Conservation (phyloP, 1,140 invertebrate genomes). For the Trinorchestia longiramus region DNA sequence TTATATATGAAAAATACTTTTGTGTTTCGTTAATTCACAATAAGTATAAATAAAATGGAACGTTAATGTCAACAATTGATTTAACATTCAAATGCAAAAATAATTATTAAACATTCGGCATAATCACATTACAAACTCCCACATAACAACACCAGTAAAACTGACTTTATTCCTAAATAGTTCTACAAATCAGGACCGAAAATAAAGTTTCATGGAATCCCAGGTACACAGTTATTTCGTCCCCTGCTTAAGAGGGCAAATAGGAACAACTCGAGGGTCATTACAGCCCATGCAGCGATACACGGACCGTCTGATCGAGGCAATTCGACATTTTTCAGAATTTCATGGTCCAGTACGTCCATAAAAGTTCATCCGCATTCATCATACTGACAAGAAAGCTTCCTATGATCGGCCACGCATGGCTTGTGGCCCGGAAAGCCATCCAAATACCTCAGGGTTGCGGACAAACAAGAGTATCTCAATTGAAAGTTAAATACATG, state of each 20-base stretch:
- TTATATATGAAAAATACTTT: no score
- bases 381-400: not conserved
- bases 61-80: no score
- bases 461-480: not conserved
- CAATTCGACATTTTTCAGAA: not conserved
- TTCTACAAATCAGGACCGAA: no score
- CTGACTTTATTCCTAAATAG: no score
- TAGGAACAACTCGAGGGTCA: not conserved
- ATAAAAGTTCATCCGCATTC: not conserved
- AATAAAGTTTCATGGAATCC: no score
- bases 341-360: not conserved
- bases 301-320: not conserved
- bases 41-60: no score
- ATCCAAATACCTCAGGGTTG: not conserved
- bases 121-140: no score
- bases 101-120: no score
- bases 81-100: no score
- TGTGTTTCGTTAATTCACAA: no score
- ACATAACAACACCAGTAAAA: no score
- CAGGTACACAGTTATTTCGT: not conserved
- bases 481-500: not conserved
- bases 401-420: slow-evolving; percentile 4
- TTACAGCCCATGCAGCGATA: not conserved
- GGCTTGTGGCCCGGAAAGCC: slow-evolving; percentile 2
- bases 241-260: not conserved